A percentile compares a stretch with the other conserved stretches of the same genome.
Conservation (phyloP, 2,888 invertebrate species). For the Drosophila tanythrix region DNA sequence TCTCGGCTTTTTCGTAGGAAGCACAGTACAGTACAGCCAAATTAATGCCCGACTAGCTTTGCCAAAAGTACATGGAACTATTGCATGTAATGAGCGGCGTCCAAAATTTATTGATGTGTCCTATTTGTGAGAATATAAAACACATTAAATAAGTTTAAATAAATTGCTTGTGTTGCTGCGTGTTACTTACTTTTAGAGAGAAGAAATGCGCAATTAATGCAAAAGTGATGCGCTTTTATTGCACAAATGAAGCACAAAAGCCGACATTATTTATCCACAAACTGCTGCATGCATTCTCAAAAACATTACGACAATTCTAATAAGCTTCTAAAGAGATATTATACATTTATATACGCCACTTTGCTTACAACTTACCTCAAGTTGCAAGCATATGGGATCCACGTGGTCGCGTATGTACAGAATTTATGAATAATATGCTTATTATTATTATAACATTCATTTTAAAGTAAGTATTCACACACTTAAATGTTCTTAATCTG, state of each 20-base stretch:
- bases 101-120: not conserved
- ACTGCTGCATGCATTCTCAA: not conserved
- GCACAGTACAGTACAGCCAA: not conserved
- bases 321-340: not conserved
- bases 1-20: not conserved
- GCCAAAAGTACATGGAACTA: not conserved
- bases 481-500: not conserved
- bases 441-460: not conserved
- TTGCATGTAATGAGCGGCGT: not conserved
- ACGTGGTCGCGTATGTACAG: not conserved
- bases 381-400: not conserved
- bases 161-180: not conserved
- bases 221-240: not conserved
- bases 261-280: not conserved
- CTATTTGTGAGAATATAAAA: not conserved
- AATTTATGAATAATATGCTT: not conserved
- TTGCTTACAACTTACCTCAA: not conserved
- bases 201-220: not conserved
- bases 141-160: not conserved
- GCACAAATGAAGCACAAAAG: not conserved
- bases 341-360: not conserved
- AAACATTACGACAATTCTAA: not conserved
- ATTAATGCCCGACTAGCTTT: not conserved
- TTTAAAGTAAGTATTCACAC: not conserved
- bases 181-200: not conserved